These are phyloP conservation scores for Brachyopa scutellaris DNA, from an alignment of 2,888 invertebrate species.

Conservation along the genomic window DNA sequence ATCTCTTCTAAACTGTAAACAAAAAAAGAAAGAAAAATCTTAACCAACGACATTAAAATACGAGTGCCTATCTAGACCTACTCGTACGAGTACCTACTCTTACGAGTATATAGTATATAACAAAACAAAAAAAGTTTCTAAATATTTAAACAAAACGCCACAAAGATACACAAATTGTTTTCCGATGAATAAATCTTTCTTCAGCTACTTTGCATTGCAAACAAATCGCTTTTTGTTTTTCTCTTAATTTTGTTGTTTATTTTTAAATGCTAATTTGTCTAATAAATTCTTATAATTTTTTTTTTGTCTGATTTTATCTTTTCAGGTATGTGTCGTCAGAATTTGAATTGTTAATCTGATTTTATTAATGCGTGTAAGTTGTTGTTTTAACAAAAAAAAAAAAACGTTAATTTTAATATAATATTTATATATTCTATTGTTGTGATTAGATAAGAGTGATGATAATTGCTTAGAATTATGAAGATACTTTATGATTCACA, in stretches of 20 bases:
- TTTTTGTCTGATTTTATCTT: slow-evolving; percentile 47
- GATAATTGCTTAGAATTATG: slow-evolving; percentile 57
- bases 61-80: no score
- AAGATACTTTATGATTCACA: slow-evolving; percentile 45
- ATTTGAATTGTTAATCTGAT: slow-evolving; percentile 63
- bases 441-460: slow-evolving; percentile 55
- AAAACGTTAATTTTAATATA: slow-evolving; percentile 18
- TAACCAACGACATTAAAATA: no score
- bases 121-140: slow-evolving; percentile 1
- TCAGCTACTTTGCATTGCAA: slow-evolving; percentile 58
- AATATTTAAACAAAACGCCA: slow-evolving; percentile 59
- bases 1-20: no score
- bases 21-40: no score
- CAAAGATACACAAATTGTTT: slow-evolving; percentile 62
- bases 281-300: slow-evolving; percentile 44
- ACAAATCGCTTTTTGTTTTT: slow-evolving; percentile 29
- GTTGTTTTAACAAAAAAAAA: slow-evolving; percentile 14
- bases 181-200: slow-evolving; percentile 63
- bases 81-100: no score
- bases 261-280: slow-evolving; percentile 62
- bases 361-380: slow-evolving; percentile 57
- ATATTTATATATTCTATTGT: slow-evolving; percentile 30
- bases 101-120: background rate
- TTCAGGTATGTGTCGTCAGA: slow-evolving; percentile 67
- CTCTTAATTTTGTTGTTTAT: slow-evolving; percentile 24